phyloP scores from a whole-genome alignment of 2,888 invertebrate species.

The Eupelmus urozonus region DNA sequence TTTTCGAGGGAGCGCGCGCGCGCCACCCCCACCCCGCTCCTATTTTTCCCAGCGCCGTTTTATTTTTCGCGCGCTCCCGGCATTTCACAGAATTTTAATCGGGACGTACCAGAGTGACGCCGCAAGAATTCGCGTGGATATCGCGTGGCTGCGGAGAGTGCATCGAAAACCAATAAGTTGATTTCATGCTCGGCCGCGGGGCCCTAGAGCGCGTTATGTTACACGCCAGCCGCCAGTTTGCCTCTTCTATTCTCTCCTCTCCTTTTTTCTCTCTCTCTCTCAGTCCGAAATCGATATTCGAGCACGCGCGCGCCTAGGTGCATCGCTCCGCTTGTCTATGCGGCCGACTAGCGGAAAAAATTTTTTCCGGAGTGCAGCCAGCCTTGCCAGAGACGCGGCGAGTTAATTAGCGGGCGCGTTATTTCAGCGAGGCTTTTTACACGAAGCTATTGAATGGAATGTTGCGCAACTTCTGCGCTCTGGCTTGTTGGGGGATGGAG shows the following conservation, averaged over 20 bases:
- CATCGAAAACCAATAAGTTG: slow-evolving; percentile 58
- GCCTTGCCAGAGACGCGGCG: too few relatives aligned
- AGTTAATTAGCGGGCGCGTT: too few relatives aligned
- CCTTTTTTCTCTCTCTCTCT: background rate
- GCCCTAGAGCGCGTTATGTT: slow-evolving; percentile 18
- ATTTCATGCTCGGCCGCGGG: slow-evolving; percentile 44
- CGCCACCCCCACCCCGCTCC: background rate
- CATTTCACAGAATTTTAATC: slow-evolving; percentile 41
- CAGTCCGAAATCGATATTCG: slow-evolving; percentile 41
- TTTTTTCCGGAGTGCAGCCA: too few relatives aligned
- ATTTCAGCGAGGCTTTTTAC: too few relatives aligned
- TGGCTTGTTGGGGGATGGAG: too few relatives aligned
- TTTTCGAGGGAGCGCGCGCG: background rate
- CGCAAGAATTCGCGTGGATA: slow-evolving; percentile 26
- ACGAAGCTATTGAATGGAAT: too few relatives aligned
- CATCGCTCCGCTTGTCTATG: background rate
- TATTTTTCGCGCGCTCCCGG: slow-evolving; percentile 15
- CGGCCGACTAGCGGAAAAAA: background rate
- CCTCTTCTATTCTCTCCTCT: too few relatives aligned
- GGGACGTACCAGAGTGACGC: slow-evolving; percentile 28
- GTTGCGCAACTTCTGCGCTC: too few relatives aligned
- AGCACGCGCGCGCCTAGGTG: slow-evolving; percentile 1
- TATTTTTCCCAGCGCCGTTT: background rate
- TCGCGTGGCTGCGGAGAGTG: slow-evolving; percentile 9
- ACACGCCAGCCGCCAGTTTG: too few relatives aligned